Conservation (phyloP, 2,797 vertebrate genomes). For the Spondyliosoma cantharus region DNA sequence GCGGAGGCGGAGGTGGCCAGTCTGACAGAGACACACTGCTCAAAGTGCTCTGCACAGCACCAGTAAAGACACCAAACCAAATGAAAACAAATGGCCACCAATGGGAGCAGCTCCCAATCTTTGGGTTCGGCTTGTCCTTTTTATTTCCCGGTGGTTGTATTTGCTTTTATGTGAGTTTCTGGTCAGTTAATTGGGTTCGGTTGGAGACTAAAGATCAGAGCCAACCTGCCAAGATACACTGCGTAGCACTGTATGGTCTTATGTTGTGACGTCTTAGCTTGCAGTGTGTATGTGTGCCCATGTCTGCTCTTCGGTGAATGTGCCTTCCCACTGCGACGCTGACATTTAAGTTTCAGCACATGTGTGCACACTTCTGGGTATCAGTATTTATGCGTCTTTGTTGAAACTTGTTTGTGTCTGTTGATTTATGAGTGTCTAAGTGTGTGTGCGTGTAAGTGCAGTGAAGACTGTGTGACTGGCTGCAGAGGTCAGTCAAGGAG, state of each 20-base stretch:
- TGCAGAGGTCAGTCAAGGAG: slow-evolving; percentile 76
- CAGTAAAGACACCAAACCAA: slow-evolving; percentile 64
- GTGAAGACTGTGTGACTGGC: slow-evolving; percentile 44
- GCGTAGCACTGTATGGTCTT: not conserved
- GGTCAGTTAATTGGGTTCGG: slow-evolving; percentile 45
- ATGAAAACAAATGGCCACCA: slow-evolving; percentile 74
- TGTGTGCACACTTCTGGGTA: slow-evolving; percentile 6
- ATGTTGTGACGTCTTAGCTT: not conserved
- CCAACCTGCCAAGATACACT: slow-evolving; percentile 13
- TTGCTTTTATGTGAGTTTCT: slow-evolving; percentile 51
- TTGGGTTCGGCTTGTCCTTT: slow-evolving; percentile 19
- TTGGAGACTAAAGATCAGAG: slow-evolving; percentile 43
- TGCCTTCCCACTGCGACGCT: not conserved
- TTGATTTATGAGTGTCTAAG: slow-evolving; percentile 11
- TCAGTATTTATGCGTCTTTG: slow-evolving; percentile 28
- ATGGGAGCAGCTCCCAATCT: slow-evolving; percentile 41
- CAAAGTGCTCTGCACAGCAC: slow-evolving; percentile 47
- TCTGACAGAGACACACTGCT: slow-evolving; percentile 70
- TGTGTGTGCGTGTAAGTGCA: slow-evolving; percentile 27
- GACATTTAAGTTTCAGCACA: not conserved
- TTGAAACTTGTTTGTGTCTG: slow-evolving; percentile 28
- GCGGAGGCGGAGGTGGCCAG: slow-evolving; percentile 8
- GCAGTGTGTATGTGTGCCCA: not conserved
- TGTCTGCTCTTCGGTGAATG: slow-evolving; percentile 10
- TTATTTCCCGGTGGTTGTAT: slow-evolving; percentile 10